phyloP scores from a whole-genome alignment of 2,113 vertebrate genomes.

The Ceyx cyanopectus region DNA sequence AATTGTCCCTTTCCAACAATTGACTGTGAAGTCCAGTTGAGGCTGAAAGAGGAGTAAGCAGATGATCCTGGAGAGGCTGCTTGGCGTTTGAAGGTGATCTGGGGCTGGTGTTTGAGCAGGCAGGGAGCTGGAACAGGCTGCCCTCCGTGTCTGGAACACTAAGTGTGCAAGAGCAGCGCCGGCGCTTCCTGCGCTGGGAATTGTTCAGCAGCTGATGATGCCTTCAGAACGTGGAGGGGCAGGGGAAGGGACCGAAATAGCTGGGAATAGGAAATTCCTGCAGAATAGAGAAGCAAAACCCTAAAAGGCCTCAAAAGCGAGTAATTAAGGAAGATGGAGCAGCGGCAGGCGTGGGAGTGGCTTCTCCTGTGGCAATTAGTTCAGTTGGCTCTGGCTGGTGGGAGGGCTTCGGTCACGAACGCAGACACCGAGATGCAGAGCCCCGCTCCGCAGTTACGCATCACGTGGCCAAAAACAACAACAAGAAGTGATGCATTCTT shows the following conservation, averaged over 20 bases:
- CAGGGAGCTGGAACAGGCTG: neutral
- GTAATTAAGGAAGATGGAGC: neutral
- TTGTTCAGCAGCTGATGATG: neutral
- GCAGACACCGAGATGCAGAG: neutral
- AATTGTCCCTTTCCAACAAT: neutral
- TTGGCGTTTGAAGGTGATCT: neutral
- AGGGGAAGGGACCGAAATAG: neutral
- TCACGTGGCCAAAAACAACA: neutral
- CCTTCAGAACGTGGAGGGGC: neutral
- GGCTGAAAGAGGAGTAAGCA: neutral
- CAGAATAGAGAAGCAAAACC: neutral
- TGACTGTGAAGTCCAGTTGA: neutral
- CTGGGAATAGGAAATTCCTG: conserved; percentile 30
- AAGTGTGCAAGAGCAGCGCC: neutral
- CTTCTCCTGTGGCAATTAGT: neutral
- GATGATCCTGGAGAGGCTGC: neutral
- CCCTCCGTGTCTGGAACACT: neutral
- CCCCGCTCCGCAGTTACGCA: neutral
- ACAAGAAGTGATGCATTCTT: neutral
- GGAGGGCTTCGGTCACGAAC: neutral
- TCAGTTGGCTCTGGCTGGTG: neutral
- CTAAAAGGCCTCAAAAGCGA: neutral
- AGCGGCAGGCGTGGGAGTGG: neutral
- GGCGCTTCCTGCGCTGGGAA: neutral
- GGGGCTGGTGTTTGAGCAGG: neutral